Evolutionary conservation across 2,888 invertebrate species (phyloP).

Genomic region (Pherbina coryleti): DNA sequence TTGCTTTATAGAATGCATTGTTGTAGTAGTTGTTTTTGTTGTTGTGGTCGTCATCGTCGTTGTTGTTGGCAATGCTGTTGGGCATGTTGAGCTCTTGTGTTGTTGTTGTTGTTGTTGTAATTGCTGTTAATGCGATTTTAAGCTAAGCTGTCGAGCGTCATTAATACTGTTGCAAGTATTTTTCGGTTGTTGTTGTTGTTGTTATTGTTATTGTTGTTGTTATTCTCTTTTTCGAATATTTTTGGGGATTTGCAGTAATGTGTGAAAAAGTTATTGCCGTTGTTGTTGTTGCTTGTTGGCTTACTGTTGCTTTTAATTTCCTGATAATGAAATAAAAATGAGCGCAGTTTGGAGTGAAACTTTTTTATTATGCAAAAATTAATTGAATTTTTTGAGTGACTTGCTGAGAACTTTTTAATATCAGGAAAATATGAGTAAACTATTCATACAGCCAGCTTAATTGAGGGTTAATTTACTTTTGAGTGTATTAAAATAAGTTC

Average conservation of each 20-base stretch:
- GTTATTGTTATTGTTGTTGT: background rate
- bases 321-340: background rate
- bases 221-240: too few species aligned
- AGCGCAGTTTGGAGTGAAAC: background rate
- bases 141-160: conserved; percentile 30
- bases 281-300: background rate
- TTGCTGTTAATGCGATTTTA: conserved; percentile 37
- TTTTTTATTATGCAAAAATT: too few species aligned
- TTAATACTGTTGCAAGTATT: conserved; percentile 15
- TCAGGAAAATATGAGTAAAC: too few species aligned
- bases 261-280: background rate
- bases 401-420: too few species aligned
- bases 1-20: conserved; percentile 18
- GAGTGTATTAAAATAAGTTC: too few species aligned
- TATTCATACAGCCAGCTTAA: too few species aligned
- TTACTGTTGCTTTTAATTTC: background rate
- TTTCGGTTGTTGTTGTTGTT: conserved; percentile 5
- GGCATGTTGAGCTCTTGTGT: background rate
- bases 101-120: conserved; percentile 16
- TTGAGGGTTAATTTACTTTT: too few species aligned
- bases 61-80: conserved; percentile 5
- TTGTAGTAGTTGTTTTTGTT: background rate
- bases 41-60: background rate
- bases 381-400: too few species aligned
- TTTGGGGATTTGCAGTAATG: background rate